phyloP scores from a whole-genome alignment of 2,888 invertebrate genomes.

The Dysmachus trigonus region DNA sequence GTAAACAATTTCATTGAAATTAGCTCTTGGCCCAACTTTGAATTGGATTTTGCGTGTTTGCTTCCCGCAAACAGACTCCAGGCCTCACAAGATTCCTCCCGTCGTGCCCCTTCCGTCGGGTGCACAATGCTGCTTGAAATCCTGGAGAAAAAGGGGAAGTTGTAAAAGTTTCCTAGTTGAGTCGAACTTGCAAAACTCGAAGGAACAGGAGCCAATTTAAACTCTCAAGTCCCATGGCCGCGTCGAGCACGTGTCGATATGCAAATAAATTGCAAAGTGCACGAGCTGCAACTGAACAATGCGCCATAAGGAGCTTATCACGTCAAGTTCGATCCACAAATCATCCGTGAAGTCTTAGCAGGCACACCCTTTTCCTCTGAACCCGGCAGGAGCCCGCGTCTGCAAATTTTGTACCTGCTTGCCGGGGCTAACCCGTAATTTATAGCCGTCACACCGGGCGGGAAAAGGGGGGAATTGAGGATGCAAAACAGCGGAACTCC shows the following conservation, averaged over 20 bases:
- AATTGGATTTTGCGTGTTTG: conserved; percentile 31
- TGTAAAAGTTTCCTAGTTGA: background rate
- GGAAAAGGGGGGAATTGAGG: background rate
- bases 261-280: conserved; percentile 21
- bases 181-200: background rate
- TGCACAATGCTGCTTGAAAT: background rate
- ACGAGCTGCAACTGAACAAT: background rate
- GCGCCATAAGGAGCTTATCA: background rate
- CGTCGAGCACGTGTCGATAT: conserved; percentile 12
- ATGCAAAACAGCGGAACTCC: background rate
- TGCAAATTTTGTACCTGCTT: background rate
- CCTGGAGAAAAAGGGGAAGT: background rate
- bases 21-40: background rate
- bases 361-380: background rate
- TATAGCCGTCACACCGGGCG: background rate
- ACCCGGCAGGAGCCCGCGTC: background rate
- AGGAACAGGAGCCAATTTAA: background rate
- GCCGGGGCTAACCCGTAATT: conserved; percentile 2
- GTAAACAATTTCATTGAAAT: conserved; percentile 25
- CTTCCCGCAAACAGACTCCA: background rate
- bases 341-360: background rate
- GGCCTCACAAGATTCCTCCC: background rate
- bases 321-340: background rate
- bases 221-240: background rate
- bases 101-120: background rate